Conservation (phyloP, 2,113 vertebrate genomes). For the Capricornis sumatraensis region DNA sequence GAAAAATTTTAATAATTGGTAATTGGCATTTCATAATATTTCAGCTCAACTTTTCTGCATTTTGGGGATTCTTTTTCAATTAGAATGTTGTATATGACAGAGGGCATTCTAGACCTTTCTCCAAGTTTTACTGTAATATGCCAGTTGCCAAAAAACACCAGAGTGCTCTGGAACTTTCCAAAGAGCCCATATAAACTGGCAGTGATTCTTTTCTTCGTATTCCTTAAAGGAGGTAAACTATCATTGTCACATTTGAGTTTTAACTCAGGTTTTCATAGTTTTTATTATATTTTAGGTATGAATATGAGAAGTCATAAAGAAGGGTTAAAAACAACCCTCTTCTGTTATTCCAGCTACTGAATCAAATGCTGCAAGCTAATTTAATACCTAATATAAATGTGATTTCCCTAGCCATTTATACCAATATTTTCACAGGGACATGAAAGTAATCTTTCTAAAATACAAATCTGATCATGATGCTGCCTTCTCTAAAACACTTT, state of each 20-base stretch:
- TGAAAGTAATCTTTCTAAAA: neutral
- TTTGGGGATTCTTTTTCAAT: neutral
- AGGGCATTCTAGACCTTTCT: neutral
- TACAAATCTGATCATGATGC: neutral
- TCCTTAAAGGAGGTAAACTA: neutral
- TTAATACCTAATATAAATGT: neutral
- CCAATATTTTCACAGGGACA: neutral
- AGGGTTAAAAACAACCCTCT: neutral
- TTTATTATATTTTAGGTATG: neutral
- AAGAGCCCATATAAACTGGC: neutral
- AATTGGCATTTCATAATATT: neutral
- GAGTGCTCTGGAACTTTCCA: neutral
- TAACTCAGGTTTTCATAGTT: neutral
- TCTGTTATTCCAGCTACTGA: neutral
- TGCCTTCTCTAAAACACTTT: neutral
- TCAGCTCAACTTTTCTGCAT: neutral
- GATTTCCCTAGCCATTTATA: neutral
- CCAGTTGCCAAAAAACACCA: neutral
- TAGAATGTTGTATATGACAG: neutral
- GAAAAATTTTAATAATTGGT: neutral
- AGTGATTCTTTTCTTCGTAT: neutral
- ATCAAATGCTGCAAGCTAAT: neutral
- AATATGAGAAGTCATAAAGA: neutral
- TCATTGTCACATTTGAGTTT: neutral
- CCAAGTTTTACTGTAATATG: neutral